These are phyloP conservation scores for Simalia tracyae DNA, from an alignment of 2,797 vertebrate species.

Conservation along the genomic window DNA sequence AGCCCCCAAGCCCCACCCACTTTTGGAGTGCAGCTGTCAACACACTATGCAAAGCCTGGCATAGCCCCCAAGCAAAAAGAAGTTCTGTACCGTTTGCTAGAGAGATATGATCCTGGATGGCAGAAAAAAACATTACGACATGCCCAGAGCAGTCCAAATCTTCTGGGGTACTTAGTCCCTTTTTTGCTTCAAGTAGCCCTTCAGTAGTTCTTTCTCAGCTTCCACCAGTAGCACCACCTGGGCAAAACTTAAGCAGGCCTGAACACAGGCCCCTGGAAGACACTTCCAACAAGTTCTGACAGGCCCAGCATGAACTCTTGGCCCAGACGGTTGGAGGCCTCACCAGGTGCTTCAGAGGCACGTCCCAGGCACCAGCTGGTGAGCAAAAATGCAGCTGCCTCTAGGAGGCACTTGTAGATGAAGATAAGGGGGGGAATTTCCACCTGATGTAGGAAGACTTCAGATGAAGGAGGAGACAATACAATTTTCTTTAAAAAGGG, in stretches of 20 bases:
- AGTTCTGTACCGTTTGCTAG: neutral
- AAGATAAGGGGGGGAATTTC: neutral
- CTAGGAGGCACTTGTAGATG: neutral
- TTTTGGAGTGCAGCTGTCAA: neutral
- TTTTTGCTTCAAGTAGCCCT: neutral
- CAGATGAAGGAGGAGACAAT: neutral
- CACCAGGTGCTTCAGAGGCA: neutral
- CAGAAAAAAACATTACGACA: neutral
- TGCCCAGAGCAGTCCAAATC: neutral
- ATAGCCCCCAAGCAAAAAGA: neutral
- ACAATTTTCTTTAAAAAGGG: neutral
- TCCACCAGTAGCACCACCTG: neutral
- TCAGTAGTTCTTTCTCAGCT: neutral
- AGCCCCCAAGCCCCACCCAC: neutral
- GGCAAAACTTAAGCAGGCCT: constrained; percentile 4
- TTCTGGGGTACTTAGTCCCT: neutral
- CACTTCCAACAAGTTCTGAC: neutral
- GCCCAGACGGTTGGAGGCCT: constrained; percentile 4
- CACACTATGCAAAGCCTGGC: neutral
- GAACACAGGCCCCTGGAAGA: neutral
- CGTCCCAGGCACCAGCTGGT: constrained; percentile 3
- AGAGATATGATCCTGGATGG: neutral
- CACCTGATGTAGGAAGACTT: neutral
- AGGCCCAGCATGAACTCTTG: constrained; percentile 10
- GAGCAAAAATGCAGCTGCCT: neutral